These are phyloP conservation scores for Camelus dromedarius DNA, from an alignment of 2,113 vertebrate genomes.

Conservation along the genomic window DNA sequence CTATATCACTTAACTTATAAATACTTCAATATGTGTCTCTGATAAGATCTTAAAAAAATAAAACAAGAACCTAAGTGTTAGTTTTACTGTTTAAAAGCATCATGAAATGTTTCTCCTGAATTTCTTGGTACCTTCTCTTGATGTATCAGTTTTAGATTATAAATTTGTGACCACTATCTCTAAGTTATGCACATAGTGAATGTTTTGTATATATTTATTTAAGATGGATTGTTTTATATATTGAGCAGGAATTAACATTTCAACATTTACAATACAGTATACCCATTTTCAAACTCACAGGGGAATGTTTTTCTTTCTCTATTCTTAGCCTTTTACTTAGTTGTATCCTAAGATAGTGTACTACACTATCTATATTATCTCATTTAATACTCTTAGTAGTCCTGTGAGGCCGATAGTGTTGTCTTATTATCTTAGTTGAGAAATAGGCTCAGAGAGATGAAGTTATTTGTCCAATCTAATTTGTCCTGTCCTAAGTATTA, in stretches of 20 bases:
- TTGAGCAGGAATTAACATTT: slow-evolving; percentile 48
- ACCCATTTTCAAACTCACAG: slow-evolving; percentile 24
- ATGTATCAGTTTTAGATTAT: background rate
- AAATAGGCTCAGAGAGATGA: slow-evolving; percentile 24
- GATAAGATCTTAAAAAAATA: background rate
- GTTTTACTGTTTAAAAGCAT: background rate
- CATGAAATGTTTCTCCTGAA: background rate
- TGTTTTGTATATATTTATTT: slow-evolving; percentile 35
- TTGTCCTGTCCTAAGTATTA: background rate
- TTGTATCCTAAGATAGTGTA: background rate
- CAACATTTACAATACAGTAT: slow-evolving; percentile 33
- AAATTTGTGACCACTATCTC: background rate
- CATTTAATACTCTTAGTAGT: slow-evolving; percentile 11
- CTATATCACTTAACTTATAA: slow-evolving; percentile 23
- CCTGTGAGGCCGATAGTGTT: background rate
- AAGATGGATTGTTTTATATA: slow-evolving; percentile 17
- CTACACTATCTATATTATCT: background rate
- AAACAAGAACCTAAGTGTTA: background rate
- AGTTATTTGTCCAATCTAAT: background rate
- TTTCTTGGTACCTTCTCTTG: slow-evolving; percentile 10
- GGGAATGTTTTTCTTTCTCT: slow-evolving; percentile 12
- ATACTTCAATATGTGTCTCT: background rate
- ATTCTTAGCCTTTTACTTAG: slow-evolving; percentile 34
- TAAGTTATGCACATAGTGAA: background rate
- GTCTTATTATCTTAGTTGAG: slow-evolving; percentile 42